Evolutionary conservation across 2,113 vertebrate species (phyloP).

Genomic region (Sinosuthora webbiana): DNA sequence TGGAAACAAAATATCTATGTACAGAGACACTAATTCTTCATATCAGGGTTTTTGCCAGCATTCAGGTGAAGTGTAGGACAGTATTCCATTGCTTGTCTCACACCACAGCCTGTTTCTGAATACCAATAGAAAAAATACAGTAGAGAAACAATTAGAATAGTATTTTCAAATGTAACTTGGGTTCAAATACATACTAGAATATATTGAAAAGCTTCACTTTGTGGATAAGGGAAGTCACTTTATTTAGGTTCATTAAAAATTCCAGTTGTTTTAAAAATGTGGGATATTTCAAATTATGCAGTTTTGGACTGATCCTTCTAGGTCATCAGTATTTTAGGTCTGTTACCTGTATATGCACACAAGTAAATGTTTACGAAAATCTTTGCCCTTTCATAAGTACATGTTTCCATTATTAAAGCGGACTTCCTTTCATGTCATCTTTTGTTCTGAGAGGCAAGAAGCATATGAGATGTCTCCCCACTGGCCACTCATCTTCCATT

Average conservation of each 20-base stretch:
- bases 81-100: not conserved
- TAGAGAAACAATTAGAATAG: not conserved
- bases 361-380: not conserved
- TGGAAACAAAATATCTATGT: not conserved
- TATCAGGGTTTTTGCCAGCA: not conserved
- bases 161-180: not conserved
- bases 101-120: not conserved
- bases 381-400: not conserved
- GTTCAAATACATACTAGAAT: not conserved
- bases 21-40: not conserved
- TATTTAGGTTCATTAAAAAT: not conserved
- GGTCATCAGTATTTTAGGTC: not conserved
- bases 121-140: not conserved
- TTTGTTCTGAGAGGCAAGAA: not conserved
- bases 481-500: not conserved
- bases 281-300: not conserved
- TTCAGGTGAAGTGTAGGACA: not conserved
- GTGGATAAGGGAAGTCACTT: not conserved
- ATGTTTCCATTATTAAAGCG: not conserved
- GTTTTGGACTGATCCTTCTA: not conserved
- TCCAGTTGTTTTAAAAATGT: not conserved
- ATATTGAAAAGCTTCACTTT: not conserved
- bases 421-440: not conserved
- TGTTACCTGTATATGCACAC: not conserved
- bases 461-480: not conserved